These are phyloP conservation scores for Spisula solida DNA, from an alignment of 2,888 invertebrate genomes.

Conservation along the genomic window DNA sequence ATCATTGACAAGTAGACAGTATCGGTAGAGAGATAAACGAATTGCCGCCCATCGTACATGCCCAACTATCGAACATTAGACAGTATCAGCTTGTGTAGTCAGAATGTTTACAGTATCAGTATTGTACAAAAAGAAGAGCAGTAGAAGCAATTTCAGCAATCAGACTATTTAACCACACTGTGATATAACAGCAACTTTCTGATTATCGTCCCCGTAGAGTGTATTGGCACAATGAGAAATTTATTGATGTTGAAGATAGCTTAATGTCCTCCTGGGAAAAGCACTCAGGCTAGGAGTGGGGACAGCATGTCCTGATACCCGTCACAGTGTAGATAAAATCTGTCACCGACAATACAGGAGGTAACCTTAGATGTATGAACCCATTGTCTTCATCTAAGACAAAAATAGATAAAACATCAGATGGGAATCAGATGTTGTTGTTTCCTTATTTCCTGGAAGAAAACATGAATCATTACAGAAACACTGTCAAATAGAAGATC, in stretches of 20 bases:
- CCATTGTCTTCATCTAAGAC: neutral
- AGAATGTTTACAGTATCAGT: neutral
- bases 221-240: neutral
- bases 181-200: neutral
- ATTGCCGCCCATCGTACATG: slow-evolving; percentile 16
- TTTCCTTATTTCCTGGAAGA: neutral
- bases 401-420: too few relatives aligned
- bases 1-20: slow-evolving; percentile 22
- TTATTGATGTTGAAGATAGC: neutral
- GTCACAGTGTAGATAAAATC: neutral
- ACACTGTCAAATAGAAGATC: neutral
- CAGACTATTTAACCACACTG: slow-evolving; percentile 7
- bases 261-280: neutral
- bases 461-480: neutral
- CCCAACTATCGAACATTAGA: neutral
- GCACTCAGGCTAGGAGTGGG: neutral
- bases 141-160: neutral
- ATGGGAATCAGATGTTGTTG: neutral
- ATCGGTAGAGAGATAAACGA: neutral
- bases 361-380: neutral
- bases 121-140: neutral
- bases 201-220: neutral
- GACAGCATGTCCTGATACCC: neutral
- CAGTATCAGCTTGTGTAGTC: neutral
- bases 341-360: neutral